Evolutionary conservation across 1,140 invertebrate species (phyloP).

Genomic region (Neodiprion lecontei): DNA sequence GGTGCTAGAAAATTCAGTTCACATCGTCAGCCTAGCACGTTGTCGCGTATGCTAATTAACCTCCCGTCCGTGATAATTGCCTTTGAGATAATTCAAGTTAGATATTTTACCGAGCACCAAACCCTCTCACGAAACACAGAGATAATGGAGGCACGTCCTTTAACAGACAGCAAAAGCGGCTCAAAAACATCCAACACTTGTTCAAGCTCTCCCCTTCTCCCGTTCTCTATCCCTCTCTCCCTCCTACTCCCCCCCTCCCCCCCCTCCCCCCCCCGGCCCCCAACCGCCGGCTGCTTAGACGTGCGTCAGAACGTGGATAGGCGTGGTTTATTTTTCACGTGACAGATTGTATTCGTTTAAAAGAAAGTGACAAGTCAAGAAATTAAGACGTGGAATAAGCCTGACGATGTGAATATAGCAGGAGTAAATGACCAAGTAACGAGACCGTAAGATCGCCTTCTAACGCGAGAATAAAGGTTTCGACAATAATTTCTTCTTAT

Average conservation of each 20-base stretch:
- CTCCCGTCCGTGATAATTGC: not conserved
- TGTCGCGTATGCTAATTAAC: not conserved
- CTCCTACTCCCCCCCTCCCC: no score
- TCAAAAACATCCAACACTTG: not conserved
- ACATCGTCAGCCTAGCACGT: not conserved
- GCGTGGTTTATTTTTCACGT: not conserved
- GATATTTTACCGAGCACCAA: not conserved
- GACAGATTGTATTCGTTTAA: not conserved
- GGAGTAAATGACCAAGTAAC: no score
- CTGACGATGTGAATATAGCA: no score
- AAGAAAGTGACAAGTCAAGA: not conserved
- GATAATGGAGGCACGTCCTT: not conserved
- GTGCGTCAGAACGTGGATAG: not conserved
- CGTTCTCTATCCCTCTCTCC: no score
- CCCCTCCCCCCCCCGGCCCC: no score
- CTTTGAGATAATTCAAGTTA: constrained; percentile 6
- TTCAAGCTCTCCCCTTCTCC: not conserved
- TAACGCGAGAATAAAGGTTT: no score
- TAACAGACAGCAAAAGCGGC: not conserved
- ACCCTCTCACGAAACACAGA: not conserved
- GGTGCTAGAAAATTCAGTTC: not conserved
- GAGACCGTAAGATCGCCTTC: no score
- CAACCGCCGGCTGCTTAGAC: not conserved
- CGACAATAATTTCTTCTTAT: no score
- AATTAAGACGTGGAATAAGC: no score